A percentile compares a stretch with the other conserved stretches of the same genome.
phyloP scores from a whole-genome alignment of 2,113 vertebrate species.

The Theristicus caerulescens region DNA sequence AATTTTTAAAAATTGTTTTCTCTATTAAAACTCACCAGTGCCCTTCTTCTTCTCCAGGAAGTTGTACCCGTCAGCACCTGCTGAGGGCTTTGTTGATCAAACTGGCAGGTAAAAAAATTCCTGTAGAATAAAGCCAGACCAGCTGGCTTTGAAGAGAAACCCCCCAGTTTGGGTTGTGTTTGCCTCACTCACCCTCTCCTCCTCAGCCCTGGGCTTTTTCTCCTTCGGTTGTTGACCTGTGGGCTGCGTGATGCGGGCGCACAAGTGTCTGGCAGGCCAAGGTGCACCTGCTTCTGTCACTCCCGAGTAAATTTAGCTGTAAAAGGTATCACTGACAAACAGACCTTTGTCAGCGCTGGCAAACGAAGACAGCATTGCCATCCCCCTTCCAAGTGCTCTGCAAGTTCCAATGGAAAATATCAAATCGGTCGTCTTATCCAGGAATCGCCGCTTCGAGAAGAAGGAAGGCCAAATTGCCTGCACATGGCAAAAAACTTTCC shows the following conservation, averaged over 20 bases:
- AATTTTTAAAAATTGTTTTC: background rate
- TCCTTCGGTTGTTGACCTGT: conserved; percentile 81
- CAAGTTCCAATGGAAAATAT: conserved; percentile 80
- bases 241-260: conserved; percentile 80
- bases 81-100: conserved; percentile 87
- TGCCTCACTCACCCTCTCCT: conserved; percentile 86
- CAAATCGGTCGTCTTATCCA: conserved; percentile 60
- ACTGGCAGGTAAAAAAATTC: conserved; percentile 82
- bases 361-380: conserved; percentile 75
- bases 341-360: conserved; percentile 91
- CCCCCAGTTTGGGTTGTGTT: conserved; percentile 90
- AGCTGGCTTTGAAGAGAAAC: conserved; percentile 99
- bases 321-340: conserved; percentile 90
- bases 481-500: conserved; percentile 62
- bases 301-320: conserved; percentile 95
- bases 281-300: conserved; percentile 91
- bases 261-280: conserved; percentile 85
- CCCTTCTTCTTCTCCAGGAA: conserved; percentile 95
- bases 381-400: conserved; percentile 62
- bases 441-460: conserved; percentile 62
- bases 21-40: conserved; percentile 89
- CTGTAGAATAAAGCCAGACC: conserved; percentile 96
- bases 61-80: conserved; percentile 91
- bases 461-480: conserved; percentile 56
- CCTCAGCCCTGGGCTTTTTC: conserved; percentile 82